These are phyloP conservation scores for Caloenas nicobarica DNA, from an alignment of 2,113 vertebrate species.

Conservation along the genomic window DNA sequence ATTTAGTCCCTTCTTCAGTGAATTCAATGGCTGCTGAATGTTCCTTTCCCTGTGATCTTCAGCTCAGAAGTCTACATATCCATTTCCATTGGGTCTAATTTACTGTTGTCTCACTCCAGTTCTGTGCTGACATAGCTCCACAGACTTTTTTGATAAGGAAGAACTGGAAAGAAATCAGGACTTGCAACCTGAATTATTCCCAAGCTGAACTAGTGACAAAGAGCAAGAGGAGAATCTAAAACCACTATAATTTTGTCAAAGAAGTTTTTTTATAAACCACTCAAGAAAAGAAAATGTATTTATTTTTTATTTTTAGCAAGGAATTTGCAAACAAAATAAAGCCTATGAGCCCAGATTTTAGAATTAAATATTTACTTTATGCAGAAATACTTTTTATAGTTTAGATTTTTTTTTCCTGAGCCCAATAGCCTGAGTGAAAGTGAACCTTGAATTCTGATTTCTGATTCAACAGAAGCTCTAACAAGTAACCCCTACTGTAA, in stretches of 20 bases:
- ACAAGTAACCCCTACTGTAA: background rate
- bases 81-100: constrained; percentile 32
- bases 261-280: background rate
- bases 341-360: background rate
- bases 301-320: background rate
- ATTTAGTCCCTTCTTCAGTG: constrained; percentile 14
- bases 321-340: background rate
- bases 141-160: background rate
- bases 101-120: background rate
- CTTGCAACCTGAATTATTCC: background rate
- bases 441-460: background rate
- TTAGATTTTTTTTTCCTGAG: background rate
- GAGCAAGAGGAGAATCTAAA: background rate
- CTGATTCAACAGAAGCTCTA: background rate
- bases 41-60: constrained; percentile 25
- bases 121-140: background rate
- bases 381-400: background rate
- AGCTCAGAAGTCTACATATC: constrained; percentile 6
- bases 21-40: constrained; percentile 1
- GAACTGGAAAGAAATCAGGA: background rate
- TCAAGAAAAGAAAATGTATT: background rate
- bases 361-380: background rate
- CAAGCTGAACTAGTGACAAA: background rate
- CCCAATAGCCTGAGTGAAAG: background rate
- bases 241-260: background rate